Percentiles rank a stretch among this genome's conserved stretches.
Evolutionary conservation across 2,888 invertebrate species (phyloP).

Genomic region (Idaea aversata): DNA sequence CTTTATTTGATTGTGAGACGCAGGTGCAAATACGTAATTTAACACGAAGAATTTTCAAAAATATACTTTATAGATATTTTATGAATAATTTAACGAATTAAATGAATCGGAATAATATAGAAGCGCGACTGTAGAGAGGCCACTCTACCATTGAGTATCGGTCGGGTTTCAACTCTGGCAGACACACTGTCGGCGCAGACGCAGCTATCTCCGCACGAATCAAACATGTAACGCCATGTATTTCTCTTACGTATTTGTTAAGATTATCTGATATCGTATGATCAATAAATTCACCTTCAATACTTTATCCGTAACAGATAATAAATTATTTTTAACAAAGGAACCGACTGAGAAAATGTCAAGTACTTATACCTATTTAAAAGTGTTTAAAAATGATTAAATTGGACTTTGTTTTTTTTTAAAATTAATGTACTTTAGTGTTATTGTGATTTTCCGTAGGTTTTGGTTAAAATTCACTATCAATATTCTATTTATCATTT

Average conservation of each 20-base stretch:
- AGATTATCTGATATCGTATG: constrained; percentile 8
- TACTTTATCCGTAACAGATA: constrained; percentile 2
- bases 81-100: neutral
- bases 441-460: too few relatives aligned
- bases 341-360: neutral
- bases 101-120: constrained; percentile 24
- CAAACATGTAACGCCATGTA: constrained; percentile 30
- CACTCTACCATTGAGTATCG: constrained; percentile 34
- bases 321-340: neutral
- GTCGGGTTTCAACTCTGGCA: constrained; percentile 36
- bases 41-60: neutral
- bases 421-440: too few relatives aligned
- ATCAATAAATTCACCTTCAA: constrained; percentile 7
- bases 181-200: constrained; percentile 50
- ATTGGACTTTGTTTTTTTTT: too few relatives aligned
- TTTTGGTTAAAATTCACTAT: neutral
- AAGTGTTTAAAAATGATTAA: too few relatives aligned
- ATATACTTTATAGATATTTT: neutral
- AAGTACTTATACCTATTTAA: too few relatives aligned
- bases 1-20: neutral
- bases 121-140: constrained; percentile 31
- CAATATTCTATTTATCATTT: neutral
- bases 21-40: neutral
- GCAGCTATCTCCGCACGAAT: constrained; percentile 39
- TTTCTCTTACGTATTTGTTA: constrained; percentile 20